phyloP scores from a whole-genome alignment of 1,140 invertebrate genomes.

The Pygmarrhopalites habei region DNA sequence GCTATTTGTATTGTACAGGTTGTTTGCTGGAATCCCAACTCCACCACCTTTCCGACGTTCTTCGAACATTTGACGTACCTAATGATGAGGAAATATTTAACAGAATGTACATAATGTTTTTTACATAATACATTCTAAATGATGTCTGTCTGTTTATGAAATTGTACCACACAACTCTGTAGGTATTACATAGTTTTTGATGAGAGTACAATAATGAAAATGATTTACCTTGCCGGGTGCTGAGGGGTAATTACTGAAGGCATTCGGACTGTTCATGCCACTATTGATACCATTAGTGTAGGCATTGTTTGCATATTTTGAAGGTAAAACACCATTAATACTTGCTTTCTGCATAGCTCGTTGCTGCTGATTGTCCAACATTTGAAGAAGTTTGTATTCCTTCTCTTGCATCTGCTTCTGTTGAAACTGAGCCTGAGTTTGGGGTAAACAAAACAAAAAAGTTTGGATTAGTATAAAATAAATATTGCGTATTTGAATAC shows the following conservation, averaged over 20 bases:
- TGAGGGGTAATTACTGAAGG: slow-evolving; percentile 7
- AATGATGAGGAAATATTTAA: background rate
- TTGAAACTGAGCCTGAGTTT: slow-evolving; percentile 59
- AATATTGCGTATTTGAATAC: background rate
- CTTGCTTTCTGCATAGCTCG: slow-evolving; percentile 57
- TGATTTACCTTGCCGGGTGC: slow-evolving; percentile 23
- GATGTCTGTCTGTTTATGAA: too few species aligned
- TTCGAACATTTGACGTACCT: slow-evolving; percentile 73
- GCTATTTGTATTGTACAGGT: background rate
- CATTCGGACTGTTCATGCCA: slow-evolving; percentile 2
- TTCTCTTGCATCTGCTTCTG: slow-evolving; percentile 64
- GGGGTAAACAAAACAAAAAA: too few species aligned
- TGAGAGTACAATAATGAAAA: too few species aligned
- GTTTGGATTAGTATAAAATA: background rate
- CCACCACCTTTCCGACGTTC: slow-evolving; percentile 51
- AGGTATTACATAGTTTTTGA: too few species aligned
- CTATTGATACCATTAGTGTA: background rate
- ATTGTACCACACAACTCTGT: too few species aligned
- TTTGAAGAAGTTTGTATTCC: slow-evolving; percentile 59
- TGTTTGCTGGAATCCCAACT: background rate
- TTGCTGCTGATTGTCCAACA: slow-evolving; percentile 64
- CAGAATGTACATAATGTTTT: background rate
- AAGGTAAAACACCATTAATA: slow-evolving; percentile 21
- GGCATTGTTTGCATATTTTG: slow-evolving; percentile 10
- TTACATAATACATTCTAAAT: too few species aligned